phyloP scores from a whole-genome alignment of 2,113 vertebrate genomes.

The Labeo catla region DNA sequence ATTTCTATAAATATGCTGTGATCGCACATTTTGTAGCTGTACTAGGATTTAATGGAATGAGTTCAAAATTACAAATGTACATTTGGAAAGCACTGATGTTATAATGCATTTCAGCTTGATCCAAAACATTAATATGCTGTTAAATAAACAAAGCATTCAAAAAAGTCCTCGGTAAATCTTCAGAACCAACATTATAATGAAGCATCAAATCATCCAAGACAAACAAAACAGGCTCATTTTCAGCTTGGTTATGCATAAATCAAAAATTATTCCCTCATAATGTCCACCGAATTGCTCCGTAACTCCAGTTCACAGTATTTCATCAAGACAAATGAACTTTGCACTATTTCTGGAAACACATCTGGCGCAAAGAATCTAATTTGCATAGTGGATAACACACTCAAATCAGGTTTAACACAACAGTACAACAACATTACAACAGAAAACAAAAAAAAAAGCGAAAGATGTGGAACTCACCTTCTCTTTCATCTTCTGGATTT shows the following conservation, averaged over 20 bases:
- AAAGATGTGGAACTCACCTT: slow-evolving; percentile 77
- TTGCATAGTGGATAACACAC: slow-evolving; percentile 7
- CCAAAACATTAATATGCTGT: neutral
- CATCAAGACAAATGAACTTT: slow-evolving; percentile 19
- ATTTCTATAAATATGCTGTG: slow-evolving; percentile 12
- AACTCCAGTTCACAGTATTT: slow-evolving; percentile 4
- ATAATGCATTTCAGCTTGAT: neutral
- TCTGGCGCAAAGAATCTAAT: neutral
- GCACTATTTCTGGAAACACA: slow-evolving; percentile 4
- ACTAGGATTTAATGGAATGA: neutral
- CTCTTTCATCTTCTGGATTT: slow-evolving; percentile 99
- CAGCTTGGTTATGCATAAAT: neutral
- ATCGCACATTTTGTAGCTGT: neutral
- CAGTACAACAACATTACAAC: neutral
- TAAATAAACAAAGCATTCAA: slow-evolving; percentile 1
- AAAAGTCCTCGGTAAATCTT: neutral
- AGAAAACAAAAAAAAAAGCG: neutral
- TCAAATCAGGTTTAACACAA: neutral
- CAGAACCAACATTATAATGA: neutral
- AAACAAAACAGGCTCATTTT: neutral
- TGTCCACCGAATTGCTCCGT: neutral
- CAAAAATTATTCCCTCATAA: neutral
- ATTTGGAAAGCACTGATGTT: neutral
- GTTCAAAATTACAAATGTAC: neutral
- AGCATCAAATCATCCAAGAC: neutral